phyloP scores from a whole-genome alignment of 2,113 vertebrate species.

The Perognathus longimembris region DNA sequence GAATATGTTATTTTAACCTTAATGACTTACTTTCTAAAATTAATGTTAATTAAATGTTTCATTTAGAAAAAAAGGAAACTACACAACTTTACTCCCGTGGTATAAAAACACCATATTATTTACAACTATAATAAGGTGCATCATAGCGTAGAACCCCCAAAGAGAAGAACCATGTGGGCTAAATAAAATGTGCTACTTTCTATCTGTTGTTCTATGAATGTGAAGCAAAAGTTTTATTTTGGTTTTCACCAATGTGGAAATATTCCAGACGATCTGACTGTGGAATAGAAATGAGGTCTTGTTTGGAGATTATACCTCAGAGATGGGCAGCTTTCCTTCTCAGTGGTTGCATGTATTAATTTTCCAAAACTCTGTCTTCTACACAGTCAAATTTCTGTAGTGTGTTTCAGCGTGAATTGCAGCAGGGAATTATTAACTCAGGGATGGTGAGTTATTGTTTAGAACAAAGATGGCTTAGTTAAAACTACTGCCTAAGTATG shows the following conservation, averaged over 20 bases:
- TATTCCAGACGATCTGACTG: neutral
- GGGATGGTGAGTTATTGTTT: conserved; percentile 4
- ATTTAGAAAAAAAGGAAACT: neutral
- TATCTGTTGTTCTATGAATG: neutral
- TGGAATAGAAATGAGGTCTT: conserved; percentile 13
- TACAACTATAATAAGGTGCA: neutral
- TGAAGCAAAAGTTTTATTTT: conserved; percentile 7
- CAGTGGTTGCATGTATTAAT: neutral
- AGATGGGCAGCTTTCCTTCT: neutral
- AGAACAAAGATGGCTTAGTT: neutral
- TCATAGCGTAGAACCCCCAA: neutral
- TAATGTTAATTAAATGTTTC: conserved; percentile 24
- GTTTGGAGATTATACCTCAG: neutral
- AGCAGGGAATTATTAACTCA: neutral
- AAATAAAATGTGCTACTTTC: neutral
- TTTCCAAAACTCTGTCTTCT: neutral
- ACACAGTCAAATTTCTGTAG: neutral
- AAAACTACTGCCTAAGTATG: neutral
- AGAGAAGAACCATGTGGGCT: neutral
- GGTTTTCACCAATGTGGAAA: conserved; percentile 26
- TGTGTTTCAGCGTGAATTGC: neutral
- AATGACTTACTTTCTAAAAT: conserved; percentile 50
- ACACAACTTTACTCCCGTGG: neutral
- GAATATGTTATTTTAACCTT: neutral
- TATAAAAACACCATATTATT: neutral